These are phyloP conservation scores for Tribolium freemani DNA, from an alignment of 2,888 invertebrate genomes.

Conservation along the genomic window DNA sequence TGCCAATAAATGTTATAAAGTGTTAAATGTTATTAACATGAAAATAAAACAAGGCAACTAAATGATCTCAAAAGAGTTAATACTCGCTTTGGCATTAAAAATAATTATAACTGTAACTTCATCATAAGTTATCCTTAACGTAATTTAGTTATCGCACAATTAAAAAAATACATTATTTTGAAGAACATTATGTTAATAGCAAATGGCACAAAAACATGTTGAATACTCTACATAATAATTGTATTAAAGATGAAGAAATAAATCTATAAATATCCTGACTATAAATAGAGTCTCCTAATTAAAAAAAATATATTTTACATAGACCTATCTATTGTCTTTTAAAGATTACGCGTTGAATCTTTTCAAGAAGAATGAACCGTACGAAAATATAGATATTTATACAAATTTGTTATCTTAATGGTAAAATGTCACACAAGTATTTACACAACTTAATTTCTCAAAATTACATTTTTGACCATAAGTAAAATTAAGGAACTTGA, in stretches of 20 bases:
- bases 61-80: background rate
- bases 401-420: slow-evolving; percentile 52
- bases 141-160: background rate
- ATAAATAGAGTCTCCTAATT: slow-evolving; percentile 49
- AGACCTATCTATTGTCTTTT: slow-evolving; percentile 60
- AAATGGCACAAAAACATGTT: slow-evolving; percentile 59
- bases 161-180: background rate
- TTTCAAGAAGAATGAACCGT: slow-evolving; percentile 43
- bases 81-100: slow-evolving; percentile 17
- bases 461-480: slow-evolving; percentile 19
- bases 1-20: slow-evolving; percentile 56
- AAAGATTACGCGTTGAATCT: slow-evolving; percentile 40
- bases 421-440: slow-evolving; percentile 49
- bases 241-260: slow-evolving; percentile 50
- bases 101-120: background rate
- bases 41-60: background rate
- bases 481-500: slow-evolving; percentile 34
- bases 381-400: slow-evolving; percentile 55
- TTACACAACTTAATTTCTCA: slow-evolving; percentile 33
- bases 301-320: slow-evolving; percentile 50
- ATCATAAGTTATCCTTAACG: background rate
- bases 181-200: slow-evolving; percentile 44
- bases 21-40: slow-evolving; percentile 30
- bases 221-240: slow-evolving; percentile 52
- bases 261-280: slow-evolving; percentile 55